Conservation (phyloP, 2,113 vertebrate genomes). For the Anguilla japonica region DNA sequence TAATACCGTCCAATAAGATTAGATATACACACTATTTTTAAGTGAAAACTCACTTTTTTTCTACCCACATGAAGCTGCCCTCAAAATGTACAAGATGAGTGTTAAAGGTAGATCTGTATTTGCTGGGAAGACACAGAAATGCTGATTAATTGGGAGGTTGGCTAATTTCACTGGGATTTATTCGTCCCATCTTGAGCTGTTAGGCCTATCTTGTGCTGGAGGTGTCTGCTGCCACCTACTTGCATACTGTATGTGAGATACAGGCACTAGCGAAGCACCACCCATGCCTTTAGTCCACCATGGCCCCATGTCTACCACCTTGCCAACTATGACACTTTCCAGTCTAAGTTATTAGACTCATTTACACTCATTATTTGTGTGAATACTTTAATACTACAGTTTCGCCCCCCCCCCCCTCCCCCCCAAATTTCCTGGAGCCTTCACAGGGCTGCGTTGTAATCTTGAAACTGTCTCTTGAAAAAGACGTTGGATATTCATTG, state of each 20-base stretch:
- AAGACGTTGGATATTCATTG: no score
- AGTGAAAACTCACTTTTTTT: background rate
- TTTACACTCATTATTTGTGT: background rate
- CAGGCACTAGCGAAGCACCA: background rate
- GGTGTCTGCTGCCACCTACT: background rate
- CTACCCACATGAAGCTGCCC: background rate
- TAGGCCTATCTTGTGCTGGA: background rate
- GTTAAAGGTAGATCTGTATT: slow-evolving; percentile 2
- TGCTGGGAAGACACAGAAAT: slow-evolving; percentile 1
- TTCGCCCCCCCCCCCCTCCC: background rate
- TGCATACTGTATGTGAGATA: background rate
- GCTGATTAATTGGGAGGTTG: slow-evolving; percentile 2
- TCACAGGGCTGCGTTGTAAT: no score
- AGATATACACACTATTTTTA: background rate
- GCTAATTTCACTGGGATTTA: background rate
- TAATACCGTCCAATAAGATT: background rate
- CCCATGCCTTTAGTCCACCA: background rate
- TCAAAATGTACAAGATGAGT: background rate
- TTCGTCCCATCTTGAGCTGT: background rate
- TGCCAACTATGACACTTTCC: background rate
- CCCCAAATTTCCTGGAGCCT: no score
- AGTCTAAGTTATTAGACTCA: background rate
- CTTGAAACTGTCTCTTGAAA: no score
- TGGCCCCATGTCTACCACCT: background rate
- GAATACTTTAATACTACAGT: background rate